Conservation (phyloP, 2,113 vertebrate species). For the Felis chaus region DNA sequence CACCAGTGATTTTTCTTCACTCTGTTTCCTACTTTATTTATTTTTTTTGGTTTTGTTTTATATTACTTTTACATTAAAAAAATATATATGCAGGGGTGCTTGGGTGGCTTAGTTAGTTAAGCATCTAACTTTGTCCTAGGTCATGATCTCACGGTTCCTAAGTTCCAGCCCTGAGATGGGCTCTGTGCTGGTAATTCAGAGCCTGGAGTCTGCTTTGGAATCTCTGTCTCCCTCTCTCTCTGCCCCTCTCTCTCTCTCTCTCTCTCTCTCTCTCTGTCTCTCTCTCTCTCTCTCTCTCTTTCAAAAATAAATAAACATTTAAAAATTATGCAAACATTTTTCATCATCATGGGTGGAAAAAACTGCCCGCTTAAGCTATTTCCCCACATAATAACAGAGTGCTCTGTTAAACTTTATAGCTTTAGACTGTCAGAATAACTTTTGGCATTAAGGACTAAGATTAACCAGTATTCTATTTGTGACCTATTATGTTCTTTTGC, state of each 20-base stretch:
- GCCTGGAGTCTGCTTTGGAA: too few species aligned
- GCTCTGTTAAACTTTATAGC: constrained; percentile 65
- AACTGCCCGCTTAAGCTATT: constrained; percentile 36
- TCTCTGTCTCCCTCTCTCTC: too few species aligned
- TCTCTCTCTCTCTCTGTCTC: too few species aligned
- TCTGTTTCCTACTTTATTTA: not conserved
- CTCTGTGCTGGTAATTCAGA: too few species aligned
- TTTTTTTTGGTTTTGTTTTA: not conserved
- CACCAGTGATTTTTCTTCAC: not conserved
- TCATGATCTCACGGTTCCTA: too few species aligned
- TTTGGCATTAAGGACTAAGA: constrained; percentile 65
- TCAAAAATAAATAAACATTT: not conserved
- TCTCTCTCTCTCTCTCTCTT: too few species aligned
- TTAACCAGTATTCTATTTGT: constrained; percentile 59
- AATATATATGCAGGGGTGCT: too few species aligned
- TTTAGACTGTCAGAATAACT: constrained; percentile 62
- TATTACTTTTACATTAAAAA: constrained; percentile 44
- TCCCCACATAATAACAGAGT: not conserved
- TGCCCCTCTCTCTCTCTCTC: too few species aligned
- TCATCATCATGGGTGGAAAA: constrained; percentile 28
- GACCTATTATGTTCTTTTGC: constrained; percentile 26
- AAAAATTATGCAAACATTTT: constrained; percentile 47
- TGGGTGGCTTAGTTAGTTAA: too few species aligned
- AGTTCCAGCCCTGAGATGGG: too few species aligned
- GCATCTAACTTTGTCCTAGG: too few species aligned